Percentiles rank a stretch among this genome's conserved stretches.
phyloP scores from a whole-genome alignment of 2,113 vertebrate genomes.

The Vombatus ursinus region DNA sequence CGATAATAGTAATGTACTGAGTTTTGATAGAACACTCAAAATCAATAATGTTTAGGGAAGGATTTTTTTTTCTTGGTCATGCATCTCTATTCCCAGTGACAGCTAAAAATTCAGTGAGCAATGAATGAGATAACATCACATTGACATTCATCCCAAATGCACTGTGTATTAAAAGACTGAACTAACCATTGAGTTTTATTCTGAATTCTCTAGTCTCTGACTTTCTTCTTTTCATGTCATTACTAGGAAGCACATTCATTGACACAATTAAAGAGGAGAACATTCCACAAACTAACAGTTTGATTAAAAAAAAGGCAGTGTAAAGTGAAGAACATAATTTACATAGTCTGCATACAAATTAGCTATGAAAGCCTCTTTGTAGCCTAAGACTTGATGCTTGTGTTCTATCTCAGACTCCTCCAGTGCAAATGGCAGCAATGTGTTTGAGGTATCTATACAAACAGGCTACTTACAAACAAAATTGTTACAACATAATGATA shows the following conservation, averaged over 20 bases:
- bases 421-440: slow-evolving; percentile 15
- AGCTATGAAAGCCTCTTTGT: slow-evolving; percentile 13
- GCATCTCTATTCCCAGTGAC: slow-evolving; percentile 10
- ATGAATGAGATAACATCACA: slow-evolving; percentile 12
- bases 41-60: slow-evolving; percentile 19
- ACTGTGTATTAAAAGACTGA: neutral
- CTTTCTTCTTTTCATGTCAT: neutral
- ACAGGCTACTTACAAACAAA: slow-evolving; percentile 52
- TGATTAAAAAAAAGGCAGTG: neutral
- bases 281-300: slow-evolving; percentile 28
- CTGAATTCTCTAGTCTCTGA: neutral
- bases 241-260: neutral
- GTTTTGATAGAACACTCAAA: neutral
- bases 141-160: slow-evolving; percentile 12
- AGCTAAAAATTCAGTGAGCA: neutral
- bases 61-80: slow-evolving; percentile 1
- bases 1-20: neutral
- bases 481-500: slow-evolving; percentile 40
- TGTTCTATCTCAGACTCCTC: slow-evolving; percentile 14
- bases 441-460: slow-evolving; percentile 36
- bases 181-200: slow-evolving; percentile 1
- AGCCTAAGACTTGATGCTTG: slow-evolving; percentile 12
- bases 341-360: neutral
- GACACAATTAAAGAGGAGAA: neutral
- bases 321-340: neutral